Percentiles rank a stretch among this genome's conserved stretches.
Conservation (phyloP, 1,140 invertebrate genomes). For the Steinernema khuongi region DNA sequence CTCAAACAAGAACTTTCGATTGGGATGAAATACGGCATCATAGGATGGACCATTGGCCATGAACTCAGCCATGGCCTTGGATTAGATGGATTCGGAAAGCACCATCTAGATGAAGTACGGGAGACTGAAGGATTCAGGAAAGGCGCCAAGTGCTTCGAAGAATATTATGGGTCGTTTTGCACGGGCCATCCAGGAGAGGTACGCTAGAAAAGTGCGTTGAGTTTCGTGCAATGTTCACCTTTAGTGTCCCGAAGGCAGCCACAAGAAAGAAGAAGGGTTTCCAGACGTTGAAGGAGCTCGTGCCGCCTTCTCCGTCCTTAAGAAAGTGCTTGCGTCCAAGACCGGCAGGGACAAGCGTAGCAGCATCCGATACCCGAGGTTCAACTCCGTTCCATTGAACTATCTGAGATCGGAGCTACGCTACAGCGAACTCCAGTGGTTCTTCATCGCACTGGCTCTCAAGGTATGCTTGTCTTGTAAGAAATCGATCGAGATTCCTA, state of each 20-base stretch:
- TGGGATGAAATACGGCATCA: neutral
- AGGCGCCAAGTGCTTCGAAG: neutral
- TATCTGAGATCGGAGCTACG: neutral
- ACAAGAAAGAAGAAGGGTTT: neutral
- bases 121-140: neutral
- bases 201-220: neutral
- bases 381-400: neutral
- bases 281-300: neutral
- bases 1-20: neutral
- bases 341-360: neutral
- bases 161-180: neutral
- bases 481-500: too few relatives aligned
- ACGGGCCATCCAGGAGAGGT: neutral
- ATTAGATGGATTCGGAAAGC: neutral
- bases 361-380: neutral
- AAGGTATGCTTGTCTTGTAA: too few relatives aligned
- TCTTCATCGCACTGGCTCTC: neutral
- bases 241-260: neutral
- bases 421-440: slow-evolving; percentile 9
- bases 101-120: neutral
- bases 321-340: neutral
- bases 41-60: neutral
- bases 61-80: neutral
- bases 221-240: neutral
- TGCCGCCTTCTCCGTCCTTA: neutral